phyloP scores from a whole-genome alignment of 2,113 vertebrate genomes.

The Chroicocephalus ridibundus region DNA sequence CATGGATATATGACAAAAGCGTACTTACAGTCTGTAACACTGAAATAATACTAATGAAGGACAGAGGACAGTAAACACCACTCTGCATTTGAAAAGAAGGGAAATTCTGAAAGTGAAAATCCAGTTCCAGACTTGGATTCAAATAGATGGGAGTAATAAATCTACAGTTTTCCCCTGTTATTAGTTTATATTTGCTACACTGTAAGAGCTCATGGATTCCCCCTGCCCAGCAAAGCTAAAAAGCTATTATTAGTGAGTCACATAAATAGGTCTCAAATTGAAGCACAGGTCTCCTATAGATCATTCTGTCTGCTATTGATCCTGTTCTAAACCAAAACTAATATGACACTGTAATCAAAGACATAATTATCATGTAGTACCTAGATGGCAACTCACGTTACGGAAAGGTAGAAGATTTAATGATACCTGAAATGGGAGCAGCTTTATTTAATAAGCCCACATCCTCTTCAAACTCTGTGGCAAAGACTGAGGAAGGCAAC shows the following conservation, averaged over 20 bases:
- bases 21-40: not conserved
- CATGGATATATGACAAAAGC: not conserved
- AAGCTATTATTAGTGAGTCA: not conserved
- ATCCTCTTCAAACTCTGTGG: conserved; percentile 95
- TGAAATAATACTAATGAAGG: not conserved
- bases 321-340: not conserved
- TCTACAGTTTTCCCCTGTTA: not conserved
- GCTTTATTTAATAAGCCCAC: conserved; percentile 97
- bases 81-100: not conserved
- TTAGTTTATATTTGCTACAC: not conserved
- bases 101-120: not conserved
- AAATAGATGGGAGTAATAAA: not conserved
- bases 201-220: not conserved
- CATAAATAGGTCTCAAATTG: not conserved
- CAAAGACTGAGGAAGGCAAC: conserved; percentile 96
- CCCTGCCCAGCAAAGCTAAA: not conserved
- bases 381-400: not conserved
- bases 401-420: not conserved
- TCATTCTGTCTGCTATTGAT: not conserved
- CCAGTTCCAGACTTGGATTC: not conserved
- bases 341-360: not conserved
- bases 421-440: conserved; percentile 90
- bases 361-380: not conserved
- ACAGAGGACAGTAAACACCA: not conserved
- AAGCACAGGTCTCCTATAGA: not conserved